These are phyloP conservation scores for Alcis repandata DNA, from an alignment of 2,888 invertebrate species.

Conservation along the genomic window DNA sequence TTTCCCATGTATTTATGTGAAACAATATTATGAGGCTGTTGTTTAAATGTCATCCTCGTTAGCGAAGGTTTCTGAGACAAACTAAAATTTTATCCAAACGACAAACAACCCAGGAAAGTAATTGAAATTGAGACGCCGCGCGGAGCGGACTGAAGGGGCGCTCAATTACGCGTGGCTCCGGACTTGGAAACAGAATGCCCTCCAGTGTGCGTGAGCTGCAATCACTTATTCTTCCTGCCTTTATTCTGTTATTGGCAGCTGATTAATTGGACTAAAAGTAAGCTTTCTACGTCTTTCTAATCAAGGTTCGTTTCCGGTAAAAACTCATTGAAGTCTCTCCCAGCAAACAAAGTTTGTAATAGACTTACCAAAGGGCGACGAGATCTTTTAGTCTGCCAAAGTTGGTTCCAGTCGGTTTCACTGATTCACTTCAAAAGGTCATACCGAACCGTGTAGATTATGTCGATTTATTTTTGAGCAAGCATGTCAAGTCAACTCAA, in stretches of 20 bases:
- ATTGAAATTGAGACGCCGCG: conserved; percentile 25
- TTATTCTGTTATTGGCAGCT: conserved; percentile 5
- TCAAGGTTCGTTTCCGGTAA: conserved; percentile 7
- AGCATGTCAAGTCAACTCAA: conserved; percentile 11
- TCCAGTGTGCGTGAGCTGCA: conserved; percentile 15
- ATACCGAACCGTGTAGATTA: conserved; percentile 6
- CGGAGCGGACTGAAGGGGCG: conserved; percentile 17
- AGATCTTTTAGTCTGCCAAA: conserved; percentile 9
- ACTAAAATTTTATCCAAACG: conserved; percentile 41
- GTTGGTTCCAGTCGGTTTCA: conserved; percentile 15
- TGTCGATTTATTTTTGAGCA: conserved; percentile 11
- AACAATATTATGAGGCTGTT: conserved; percentile 53
- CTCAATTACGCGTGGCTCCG: conserved; percentile 18
- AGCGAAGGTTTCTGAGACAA: conserved; percentile 52
- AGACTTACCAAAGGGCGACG: conserved; percentile 22
- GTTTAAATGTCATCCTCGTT: conserved; percentile 72
- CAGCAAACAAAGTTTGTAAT: conserved; percentile 27
- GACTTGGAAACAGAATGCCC: conserved; percentile 11
- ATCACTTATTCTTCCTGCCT: conserved; percentile 16
- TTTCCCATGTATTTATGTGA: conserved; percentile 44
- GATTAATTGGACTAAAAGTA: conserved; percentile 28
- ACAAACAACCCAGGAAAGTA: conserved; percentile 39
- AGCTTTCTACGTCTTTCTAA: conserved; percentile 12
- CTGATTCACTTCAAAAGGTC: conserved; percentile 14
- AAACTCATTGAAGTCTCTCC: conserved; percentile 22